Conservation (phyloP, 2,888 invertebrate genomes). For the Trichopoda pennipes region DNA sequence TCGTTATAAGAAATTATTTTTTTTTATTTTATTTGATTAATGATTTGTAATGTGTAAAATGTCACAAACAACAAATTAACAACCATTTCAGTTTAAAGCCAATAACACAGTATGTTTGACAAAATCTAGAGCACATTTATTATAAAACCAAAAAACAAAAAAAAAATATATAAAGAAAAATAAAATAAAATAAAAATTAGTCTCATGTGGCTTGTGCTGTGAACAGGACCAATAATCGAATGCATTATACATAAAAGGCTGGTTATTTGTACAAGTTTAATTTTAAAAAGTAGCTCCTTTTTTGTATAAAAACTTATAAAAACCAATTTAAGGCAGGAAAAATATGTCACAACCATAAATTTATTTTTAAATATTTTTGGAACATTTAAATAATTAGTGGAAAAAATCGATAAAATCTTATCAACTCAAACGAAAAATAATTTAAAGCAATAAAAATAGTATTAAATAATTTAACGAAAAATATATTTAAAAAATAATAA, state of each 20-base stretch:
- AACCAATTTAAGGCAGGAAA: too few species aligned
- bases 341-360: too few species aligned
- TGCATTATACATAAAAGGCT: constrained; percentile 15
- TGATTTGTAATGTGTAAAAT: constrained; percentile 57
- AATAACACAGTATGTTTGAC: constrained; percentile 2
- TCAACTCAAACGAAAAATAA: too few species aligned
- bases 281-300: neutral
- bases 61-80: constrained; percentile 54
- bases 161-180: too few species aligned
- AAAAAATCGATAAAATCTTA: too few species aligned
- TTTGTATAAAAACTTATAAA: too few species aligned
- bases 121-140: neutral
- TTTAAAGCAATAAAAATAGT: too few species aligned
- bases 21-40: constrained; percentile 47
- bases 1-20: neutral
- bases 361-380: too few species aligned
- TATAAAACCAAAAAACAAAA: neutral
- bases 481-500: too few species aligned
- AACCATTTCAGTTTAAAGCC: constrained; percentile 16
- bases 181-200: constrained; percentile 7
- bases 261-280: neutral
- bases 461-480: too few species aligned
- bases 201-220: constrained; percentile 51
- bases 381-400: neutral
- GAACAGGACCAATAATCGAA: constrained; percentile 53